Conservation (phyloP, 2,797 vertebrate species). For the Melanotaenia parkinsoni region DNA sequence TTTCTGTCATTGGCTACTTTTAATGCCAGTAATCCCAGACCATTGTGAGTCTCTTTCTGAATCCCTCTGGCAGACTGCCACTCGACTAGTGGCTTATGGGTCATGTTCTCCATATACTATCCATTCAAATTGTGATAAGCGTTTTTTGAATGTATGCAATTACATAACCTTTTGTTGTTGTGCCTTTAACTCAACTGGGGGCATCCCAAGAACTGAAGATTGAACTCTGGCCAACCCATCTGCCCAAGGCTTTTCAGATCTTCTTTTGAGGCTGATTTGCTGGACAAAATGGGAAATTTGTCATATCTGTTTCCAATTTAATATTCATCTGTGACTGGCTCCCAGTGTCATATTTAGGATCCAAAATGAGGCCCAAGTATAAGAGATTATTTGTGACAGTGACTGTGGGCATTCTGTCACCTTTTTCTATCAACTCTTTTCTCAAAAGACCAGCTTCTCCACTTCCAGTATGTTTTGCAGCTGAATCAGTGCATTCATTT, state of each 20-base stretch:
- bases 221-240: background rate
- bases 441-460: background rate
- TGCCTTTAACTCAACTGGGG: background rate
- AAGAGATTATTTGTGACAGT: background rate
- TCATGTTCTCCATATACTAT: background rate
- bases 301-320: background rate
- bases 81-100: background rate
- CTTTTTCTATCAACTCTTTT: background rate
- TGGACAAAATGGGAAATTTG: background rate
- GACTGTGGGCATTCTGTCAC: background rate
- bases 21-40: background rate
- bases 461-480: slow-evolving; percentile 1
- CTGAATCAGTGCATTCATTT: slow-evolving; percentile 25
- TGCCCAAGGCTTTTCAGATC: background rate
- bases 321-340: background rate
- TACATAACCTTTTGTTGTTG: background rate
- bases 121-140: background rate
- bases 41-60: background rate
- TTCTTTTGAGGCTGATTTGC: background rate
- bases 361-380: background rate
- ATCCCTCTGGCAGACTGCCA: background rate
- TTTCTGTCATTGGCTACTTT: background rate
- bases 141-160: background rate
- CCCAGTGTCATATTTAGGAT: background rate
- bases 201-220: background rate